Evolutionary conservation across 2,113 vertebrate species (phyloP).

Genomic region (Pterocles gutturalis): DNA sequence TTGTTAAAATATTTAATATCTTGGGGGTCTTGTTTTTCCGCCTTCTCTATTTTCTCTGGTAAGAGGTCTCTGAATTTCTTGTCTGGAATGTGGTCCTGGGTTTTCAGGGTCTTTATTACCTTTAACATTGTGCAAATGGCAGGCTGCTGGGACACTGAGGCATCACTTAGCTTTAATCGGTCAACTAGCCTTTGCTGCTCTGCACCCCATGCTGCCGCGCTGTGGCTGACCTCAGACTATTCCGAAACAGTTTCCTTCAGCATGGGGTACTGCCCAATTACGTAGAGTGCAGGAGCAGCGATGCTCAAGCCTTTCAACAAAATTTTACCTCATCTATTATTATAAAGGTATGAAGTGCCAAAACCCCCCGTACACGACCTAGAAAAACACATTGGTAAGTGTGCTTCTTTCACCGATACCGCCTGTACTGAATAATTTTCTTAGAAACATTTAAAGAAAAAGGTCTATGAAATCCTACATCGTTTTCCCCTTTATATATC

Average conservation of each 20-base stretch:
- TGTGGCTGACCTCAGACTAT: neutral
- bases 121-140: neutral
- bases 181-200: constrained; percentile 1
- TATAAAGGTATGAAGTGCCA: neutral
- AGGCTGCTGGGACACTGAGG: neutral
- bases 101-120: neutral
- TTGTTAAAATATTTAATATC: constrained; percentile 15
- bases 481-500: neutral
- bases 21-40: neutral
- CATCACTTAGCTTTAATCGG: constrained; percentile 7
- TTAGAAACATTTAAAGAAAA: neutral
- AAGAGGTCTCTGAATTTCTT: neutral
- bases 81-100: neutral
- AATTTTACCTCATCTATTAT: constrained; percentile 11
- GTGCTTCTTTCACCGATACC: neutral
- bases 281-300: neutral
- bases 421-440: constrained; percentile 25
- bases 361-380: neutral
- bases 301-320: neutral
- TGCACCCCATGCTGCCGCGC: neutral
- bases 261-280: constrained; percentile 22
- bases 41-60: neutral
- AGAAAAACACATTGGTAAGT: constrained; percentile 54
- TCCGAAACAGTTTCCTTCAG: constrained; percentile 27
- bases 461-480: constrained; percentile 1